phyloP scores from a whole-genome alignment of 64 coral and sea anemone genomes.

The Trachythela sp. region DNA sequence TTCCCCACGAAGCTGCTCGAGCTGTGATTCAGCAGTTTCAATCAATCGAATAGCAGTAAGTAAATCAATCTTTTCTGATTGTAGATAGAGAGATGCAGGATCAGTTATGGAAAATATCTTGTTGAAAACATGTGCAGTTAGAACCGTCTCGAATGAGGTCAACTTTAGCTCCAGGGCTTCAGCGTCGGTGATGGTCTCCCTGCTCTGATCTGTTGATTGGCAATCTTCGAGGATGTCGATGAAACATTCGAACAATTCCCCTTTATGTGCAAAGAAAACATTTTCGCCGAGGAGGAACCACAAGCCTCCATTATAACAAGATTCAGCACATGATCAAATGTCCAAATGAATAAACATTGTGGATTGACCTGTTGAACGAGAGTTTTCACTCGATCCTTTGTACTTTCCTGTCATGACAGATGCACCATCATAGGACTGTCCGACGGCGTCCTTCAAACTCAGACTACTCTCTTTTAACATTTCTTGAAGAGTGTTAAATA shows the following conservation, averaged over 20 bases:
- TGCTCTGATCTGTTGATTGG: neutral
- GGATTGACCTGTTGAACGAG: conserved; percentile 15
- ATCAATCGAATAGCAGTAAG: neutral
- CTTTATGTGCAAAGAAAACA: neutral
- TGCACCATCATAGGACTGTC: conserved; percentile 8
- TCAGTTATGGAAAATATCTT: neutral
- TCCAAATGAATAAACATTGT: conserved; percentile 27
- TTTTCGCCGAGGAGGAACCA: neutral
- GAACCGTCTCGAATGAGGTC: neutral
- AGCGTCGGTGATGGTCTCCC: conserved; percentile 5
- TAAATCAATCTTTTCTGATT: conserved; percentile 8
- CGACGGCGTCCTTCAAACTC: no score
- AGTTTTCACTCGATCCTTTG: conserved; percentile 3
- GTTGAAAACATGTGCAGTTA: conserved; percentile 6
- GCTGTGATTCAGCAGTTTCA: neutral
- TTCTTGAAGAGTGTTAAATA: conserved; percentile 18
- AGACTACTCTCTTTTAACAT: neutral
- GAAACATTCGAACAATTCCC: neutral
- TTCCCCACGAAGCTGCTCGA: neutral
- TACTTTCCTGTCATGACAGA: neutral
- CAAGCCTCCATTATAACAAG: no score
- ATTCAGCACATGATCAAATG: conserved; percentile 26
- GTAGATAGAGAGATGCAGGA: neutral
- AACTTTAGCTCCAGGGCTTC: neutral
- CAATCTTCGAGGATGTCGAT: neutral